Conservation (phyloP, 2,113 vertebrate species). For the Trinectes maculatus region DNA sequence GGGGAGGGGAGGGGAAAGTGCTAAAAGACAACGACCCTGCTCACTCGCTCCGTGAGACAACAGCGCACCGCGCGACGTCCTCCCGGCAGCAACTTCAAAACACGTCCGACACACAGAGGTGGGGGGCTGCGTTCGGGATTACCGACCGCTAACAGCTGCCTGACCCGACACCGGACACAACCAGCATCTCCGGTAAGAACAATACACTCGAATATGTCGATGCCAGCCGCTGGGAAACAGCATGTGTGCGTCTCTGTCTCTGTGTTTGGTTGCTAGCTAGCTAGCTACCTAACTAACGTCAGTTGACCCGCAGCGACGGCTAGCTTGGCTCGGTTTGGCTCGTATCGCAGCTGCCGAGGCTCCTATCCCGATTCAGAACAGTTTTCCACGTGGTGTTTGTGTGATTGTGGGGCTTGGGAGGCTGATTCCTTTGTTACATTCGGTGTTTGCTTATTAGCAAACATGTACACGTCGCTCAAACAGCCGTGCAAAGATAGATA, state of each 20-base stretch:
- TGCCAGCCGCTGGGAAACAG: no score
- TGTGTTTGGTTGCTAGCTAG: neutral
- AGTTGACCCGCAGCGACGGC: slow-evolving; percentile 13
- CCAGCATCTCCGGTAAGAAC: slow-evolving; percentile 11
- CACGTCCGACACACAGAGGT: slow-evolving; percentile 8
- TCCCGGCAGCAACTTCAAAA: slow-evolving; percentile 59
- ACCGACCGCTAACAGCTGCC: neutral
- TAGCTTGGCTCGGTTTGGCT: slow-evolving; percentile 41
- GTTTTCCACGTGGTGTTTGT: no score
- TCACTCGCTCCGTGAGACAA: neutral
- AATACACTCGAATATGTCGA: no score
- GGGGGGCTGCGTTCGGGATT: neutral
- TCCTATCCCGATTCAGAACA: no score
- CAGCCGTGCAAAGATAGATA: no score
- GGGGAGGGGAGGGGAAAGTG: slow-evolving; percentile 30
- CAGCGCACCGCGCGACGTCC: slow-evolving; percentile 4
- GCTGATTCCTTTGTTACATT: no score
- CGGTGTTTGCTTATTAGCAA: no score
- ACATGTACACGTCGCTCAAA: no score
- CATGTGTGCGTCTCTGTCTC: neutral
- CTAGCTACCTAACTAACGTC: slow-evolving; percentile 17
- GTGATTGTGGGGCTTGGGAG: no score
- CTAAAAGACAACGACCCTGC: neutral
- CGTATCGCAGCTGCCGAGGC: no score
- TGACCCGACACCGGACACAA: neutral